These are phyloP conservation scores for Drosophila novamexicana DNA, from an alignment of 1,140 invertebrate species.

Conservation along the genomic window DNA sequence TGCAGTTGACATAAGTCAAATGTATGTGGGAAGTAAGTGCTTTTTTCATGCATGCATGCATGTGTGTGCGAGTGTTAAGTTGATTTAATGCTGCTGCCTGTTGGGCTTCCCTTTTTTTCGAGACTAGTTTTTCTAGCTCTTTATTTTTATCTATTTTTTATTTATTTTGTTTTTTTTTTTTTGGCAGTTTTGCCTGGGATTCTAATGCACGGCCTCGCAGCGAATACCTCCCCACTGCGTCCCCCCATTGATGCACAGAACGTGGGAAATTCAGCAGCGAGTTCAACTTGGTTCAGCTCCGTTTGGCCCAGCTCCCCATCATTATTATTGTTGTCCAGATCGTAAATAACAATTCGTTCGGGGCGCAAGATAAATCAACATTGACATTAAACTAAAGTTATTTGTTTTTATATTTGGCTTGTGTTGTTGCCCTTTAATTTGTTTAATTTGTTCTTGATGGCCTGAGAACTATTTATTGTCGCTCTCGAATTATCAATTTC, in stretches of 20 bases:
- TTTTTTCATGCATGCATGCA: background rate
- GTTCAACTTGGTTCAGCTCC: conserved; percentile 28
- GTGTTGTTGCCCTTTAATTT: background rate
- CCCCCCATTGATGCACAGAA: conserved; percentile 10
- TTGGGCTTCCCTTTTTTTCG: conserved; percentile 12
- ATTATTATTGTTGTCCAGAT: conserved; percentile 11
- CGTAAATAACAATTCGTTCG: conserved; percentile 47
- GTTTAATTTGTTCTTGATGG: conserved; percentile 16
- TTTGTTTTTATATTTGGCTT: conserved; percentile 27
- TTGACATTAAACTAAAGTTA: conserved; percentile 37
- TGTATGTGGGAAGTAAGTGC: conserved; percentile 12
- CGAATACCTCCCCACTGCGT: background rate
- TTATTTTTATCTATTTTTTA: background rate
- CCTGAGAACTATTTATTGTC: conserved; percentile 38
- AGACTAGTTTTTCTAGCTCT: conserved; percentile 1
- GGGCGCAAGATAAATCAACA: conserved; percentile 32
- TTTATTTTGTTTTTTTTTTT: background rate
- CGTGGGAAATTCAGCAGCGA: conserved; percentile 34
- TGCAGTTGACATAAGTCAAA: conserved; percentile 20
- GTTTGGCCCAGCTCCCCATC: conserved; percentile 8
- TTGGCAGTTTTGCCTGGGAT: background rate
- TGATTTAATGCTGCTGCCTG: conserved; percentile 35
- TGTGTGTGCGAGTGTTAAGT: conserved; percentile 17
- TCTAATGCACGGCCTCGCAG: conserved; percentile 16
- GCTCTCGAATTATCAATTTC: conserved; percentile 5